Percentiles rank a stretch among this genome's conserved stretches.
Conservation (phyloP, 2,113 vertebrate genomes). For the Pholis gunnellus region DNA sequence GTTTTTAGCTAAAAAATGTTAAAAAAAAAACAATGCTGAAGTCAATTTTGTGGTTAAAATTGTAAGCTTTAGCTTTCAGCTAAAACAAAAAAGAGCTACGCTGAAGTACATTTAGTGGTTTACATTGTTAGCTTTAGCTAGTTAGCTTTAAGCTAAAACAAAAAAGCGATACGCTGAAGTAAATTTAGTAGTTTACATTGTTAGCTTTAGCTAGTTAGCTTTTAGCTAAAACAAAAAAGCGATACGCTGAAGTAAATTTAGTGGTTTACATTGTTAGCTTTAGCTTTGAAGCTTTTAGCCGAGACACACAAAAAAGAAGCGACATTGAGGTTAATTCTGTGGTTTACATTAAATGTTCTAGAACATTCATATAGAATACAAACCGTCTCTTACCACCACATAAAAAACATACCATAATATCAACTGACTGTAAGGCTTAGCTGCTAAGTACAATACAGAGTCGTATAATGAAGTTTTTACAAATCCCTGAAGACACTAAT, state of each 20-base stretch:
- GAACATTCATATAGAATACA: constrained; percentile 43
- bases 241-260: not conserved
- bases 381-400: constrained; percentile 10
- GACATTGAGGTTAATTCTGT: not conserved
- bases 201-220: constrained; percentile 6
- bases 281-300: constrained; percentile 2
- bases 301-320: not conserved
- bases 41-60: constrained; percentile 1
- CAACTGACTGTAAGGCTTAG: constrained; percentile 38
- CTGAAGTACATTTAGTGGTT: constrained; percentile 1
- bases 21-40: not conserved
- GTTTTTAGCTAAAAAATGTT: not conserved
- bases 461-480: constrained; percentile 24
- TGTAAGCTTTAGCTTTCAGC: not conserved
- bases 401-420: constrained; percentile 23
- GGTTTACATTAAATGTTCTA: constrained; percentile 14
- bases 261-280: not conserved
- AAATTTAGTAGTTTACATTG: constrained; percentile 4
- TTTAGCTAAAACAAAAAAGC: not conserved
- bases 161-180: not conserved
- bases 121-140: not conserved
- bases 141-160: not conserved
- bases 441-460: constrained; percentile 35
- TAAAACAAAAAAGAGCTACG: not conserved
- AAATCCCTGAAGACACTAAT: constrained; percentile 58